Evolutionary conservation across 2,797 vertebrate genomes (phyloP), one percentile per base, ranked within the genome.

Genomic region (Molossus alvarezi): DNA sequence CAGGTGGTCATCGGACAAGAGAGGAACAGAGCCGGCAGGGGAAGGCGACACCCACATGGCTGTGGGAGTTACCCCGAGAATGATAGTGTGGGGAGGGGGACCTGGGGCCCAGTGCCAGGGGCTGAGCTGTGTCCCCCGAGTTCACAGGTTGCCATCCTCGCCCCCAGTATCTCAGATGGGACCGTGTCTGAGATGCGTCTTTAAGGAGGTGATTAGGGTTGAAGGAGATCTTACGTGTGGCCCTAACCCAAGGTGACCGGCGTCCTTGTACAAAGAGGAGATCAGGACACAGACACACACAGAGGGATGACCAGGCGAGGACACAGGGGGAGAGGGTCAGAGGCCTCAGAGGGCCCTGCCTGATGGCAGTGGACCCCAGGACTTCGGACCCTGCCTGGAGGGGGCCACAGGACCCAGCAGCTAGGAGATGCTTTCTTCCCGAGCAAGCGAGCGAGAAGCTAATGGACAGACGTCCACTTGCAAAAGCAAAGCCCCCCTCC

Each of bases 381-480:
- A 45, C 41, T 45, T 45, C 41, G 3, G 55, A 14, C 5, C 21
- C 58, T 10, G 23, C 60, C 21, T 9, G 23, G 60, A 11, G 60
- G 21, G 5, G 23, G 5, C 17, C 57, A 15, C 20, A 15, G 15
- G 17, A 15, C 57, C 60, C 60, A 23, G 60, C 57, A 18, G 57
- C 57, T 0, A 53, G 48, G 48, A 11, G 51, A 53, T 58, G 1
- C 18, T 17, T 62, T 25, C 33, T 33, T 55, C 48, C 71, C 0
- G 1, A 41, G 62, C 21, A 2, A 4, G 9, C 5, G 1, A 3
- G 7, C 3, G 13, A 29, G 37, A 11, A 8, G 29, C 10, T 3
- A 13, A 6, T 0, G 0, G 8, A 5, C 77, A 4, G 17, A 13
- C 0, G 0, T 12, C 37, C 23, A 12, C 33, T 27, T 5, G 1